These are phyloP conservation scores for Eubasilissa splendida DNA, from an alignment of 2,888 invertebrate species.

Conservation along the genomic window DNA sequence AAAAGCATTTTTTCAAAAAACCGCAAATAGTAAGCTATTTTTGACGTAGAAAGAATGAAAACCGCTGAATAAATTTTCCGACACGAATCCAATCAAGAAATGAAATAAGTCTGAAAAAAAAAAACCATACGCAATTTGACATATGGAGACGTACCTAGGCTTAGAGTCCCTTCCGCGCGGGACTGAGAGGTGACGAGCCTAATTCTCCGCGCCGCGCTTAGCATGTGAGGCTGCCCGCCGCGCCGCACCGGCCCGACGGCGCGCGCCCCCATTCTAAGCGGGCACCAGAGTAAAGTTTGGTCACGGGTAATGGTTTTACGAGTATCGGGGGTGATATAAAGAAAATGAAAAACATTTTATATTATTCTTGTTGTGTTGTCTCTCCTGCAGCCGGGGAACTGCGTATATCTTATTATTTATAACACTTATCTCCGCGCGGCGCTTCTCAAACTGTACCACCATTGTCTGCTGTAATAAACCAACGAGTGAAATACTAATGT, in stretches of 20 bases:
- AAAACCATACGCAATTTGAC: conserved; percentile 13
- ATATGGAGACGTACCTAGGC: conserved; percentile 24
- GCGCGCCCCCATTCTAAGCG: conserved; percentile 66
- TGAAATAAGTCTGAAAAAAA: conserved; percentile 44
- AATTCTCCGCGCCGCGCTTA: conserved; percentile 45
- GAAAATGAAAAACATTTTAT: conserved; percentile 90
- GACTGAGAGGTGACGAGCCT: conserved; percentile 44
- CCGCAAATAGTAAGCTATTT: background rate
- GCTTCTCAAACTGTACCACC: conserved; percentile 44
- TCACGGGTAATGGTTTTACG: conserved; percentile 92
- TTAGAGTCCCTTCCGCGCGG: background rate
- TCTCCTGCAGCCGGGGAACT: conserved; percentile 62
- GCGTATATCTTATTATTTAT: conserved; percentile 58
- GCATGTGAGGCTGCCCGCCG: conserved; percentile 61
- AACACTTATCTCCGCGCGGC: conserved; percentile 50
- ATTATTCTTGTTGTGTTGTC: conserved; percentile 73
- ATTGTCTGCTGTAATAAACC: background rate
- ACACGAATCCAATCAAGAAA: conserved; percentile 45
- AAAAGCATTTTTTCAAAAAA: no score
- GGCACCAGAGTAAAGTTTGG: conserved; percentile 79
- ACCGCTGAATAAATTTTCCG: conserved; percentile 14
- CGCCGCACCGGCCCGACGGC: conserved; percentile 60
- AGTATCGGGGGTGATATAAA: conserved; percentile 89
- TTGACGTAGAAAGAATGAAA: background rate
- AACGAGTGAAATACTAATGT: no score